Conservation (phyloP, 2,888 invertebrate species). For the Metopia argyrocephala region DNA sequence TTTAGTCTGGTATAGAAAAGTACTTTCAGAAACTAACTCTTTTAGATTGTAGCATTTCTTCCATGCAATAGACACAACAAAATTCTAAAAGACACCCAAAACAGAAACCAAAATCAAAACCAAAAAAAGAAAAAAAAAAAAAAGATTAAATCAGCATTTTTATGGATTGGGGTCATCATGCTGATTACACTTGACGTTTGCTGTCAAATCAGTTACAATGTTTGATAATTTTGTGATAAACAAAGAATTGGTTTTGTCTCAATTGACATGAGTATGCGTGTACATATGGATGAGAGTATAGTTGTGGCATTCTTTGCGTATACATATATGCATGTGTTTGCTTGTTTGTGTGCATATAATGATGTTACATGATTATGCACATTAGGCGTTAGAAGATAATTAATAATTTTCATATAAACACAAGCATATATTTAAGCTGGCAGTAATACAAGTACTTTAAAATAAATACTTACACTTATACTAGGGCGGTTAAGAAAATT, state of each 20-base stretch:
- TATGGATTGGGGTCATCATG: slow-evolving; percentile 57
- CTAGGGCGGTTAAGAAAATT: no score
- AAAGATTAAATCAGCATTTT: slow-evolving; percentile 40
- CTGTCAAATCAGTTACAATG: slow-evolving; percentile 64
- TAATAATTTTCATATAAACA: slow-evolving; percentile 44
- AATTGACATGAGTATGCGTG: neutral
- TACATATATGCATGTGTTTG: neutral
- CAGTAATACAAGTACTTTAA: neutral
- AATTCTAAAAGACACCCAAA: no score
- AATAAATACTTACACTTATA: neutral
- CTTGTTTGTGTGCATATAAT: neutral
- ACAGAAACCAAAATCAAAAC: neutral
- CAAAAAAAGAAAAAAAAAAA: slow-evolving; percentile 1
- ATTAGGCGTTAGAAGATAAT: slow-evolving; percentile 40
- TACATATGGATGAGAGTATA: neutral
- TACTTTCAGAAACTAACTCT: no score
- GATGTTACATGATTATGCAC: slow-evolving; percentile 15
- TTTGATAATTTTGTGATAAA: slow-evolving; percentile 52
- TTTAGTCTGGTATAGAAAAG: no score
- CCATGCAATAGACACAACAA: no score
- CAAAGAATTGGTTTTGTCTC: slow-evolving; percentile 25
- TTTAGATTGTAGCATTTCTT: no score
- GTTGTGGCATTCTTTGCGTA: no score
- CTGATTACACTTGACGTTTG: slow-evolving; percentile 56
- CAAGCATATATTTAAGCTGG: neutral